These are phyloP conservation scores for Venustaconcha ellipsiformis DNA, from an alignment of 1,140 invertebrate genomes.

Conservation along the genomic window DNA sequence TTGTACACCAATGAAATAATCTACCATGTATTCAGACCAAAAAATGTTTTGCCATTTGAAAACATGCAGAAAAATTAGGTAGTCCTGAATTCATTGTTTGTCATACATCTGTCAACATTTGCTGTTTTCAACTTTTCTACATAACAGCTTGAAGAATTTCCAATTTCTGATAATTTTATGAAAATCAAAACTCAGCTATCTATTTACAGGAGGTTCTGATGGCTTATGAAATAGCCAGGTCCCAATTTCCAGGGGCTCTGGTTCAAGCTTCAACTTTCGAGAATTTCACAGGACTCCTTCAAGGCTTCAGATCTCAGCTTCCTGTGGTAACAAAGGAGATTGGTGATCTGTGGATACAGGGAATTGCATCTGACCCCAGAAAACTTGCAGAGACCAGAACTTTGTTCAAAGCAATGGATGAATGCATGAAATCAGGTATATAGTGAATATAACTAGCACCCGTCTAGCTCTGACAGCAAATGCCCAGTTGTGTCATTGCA, in stretches of 20 bases:
- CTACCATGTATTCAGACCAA: too few relatives aligned
- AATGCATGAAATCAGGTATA: constrained; percentile 38
- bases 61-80: too few relatives aligned
- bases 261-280: constrained; percentile 52
- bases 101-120: too few relatives aligned
- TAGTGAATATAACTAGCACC: background rate
- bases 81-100: too few relatives aligned
- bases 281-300: constrained; percentile 37
- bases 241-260: constrained; percentile 51
- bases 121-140: background rate
- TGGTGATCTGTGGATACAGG: constrained; percentile 61
- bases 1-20: too few relatives aligned
- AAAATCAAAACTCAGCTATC: background rate
- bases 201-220: constrained; percentile 49
- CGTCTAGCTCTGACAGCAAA: background rate
- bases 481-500: too few relatives aligned
- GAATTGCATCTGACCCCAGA: constrained; percentile 53
- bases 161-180: background rate
- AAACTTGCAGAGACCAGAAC: constrained; percentile 51
- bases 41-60: too few relatives aligned
- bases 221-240: constrained; percentile 47
- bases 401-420: constrained; percentile 38
- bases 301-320: constrained; percentile 35
- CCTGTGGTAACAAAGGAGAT: constrained; percentile 52
- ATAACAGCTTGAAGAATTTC: background rate